Conservation (phyloP, 2,888 invertebrate genomes). For the Aleiodes leptofemur region DNA sequence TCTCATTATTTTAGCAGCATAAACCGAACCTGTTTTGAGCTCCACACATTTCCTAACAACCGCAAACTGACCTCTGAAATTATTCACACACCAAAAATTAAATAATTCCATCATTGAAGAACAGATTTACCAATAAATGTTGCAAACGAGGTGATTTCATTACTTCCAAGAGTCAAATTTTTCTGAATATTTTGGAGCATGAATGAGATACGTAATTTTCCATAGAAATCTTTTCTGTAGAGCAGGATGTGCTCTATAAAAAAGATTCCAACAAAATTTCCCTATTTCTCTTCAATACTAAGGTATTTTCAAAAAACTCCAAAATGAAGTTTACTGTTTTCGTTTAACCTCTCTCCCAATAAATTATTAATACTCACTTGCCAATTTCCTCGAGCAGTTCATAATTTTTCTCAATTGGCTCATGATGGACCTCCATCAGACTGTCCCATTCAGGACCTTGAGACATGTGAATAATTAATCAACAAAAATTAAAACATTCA, state of each 20-base stretch:
- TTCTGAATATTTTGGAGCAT: too few species aligned
- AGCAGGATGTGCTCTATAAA: too few species aligned
- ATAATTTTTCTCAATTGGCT: conserved; percentile 77
- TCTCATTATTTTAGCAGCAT: conserved; percentile 81
- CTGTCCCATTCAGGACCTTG: conserved; percentile 72
- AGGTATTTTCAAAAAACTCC: too few species aligned
- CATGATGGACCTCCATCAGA: conserved; percentile 75
- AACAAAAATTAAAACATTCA: conserved; percentile 6
- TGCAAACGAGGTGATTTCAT: too few species aligned
- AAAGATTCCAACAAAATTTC: too few species aligned
- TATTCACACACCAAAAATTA: conserved; percentile 39
- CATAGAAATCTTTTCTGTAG: too few species aligned
- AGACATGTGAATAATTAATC: conserved; percentile 15
- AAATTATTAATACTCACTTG: conserved; percentile 73
- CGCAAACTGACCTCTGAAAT: conserved; percentile 81
- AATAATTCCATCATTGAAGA: conserved; percentile 6
- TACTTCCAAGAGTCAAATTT: too few species aligned
- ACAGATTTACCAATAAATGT: not conserved
- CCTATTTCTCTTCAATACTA: too few species aligned
- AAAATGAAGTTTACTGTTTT: too few species aligned
- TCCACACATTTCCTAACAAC: conserved; percentile 79
- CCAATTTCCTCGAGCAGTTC: conserved; percentile 78
- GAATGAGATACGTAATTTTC: too few species aligned
- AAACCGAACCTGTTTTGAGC: conserved; percentile 76
- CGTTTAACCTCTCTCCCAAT: not conserved